A percentile compares a stretch with the other conserved stretches of the same genome.
These are phyloP conservation scores for Ptychadena robeensis DNA, from an alignment of 2,797 vertebrate genomes.

Conservation along the genomic window DNA sequence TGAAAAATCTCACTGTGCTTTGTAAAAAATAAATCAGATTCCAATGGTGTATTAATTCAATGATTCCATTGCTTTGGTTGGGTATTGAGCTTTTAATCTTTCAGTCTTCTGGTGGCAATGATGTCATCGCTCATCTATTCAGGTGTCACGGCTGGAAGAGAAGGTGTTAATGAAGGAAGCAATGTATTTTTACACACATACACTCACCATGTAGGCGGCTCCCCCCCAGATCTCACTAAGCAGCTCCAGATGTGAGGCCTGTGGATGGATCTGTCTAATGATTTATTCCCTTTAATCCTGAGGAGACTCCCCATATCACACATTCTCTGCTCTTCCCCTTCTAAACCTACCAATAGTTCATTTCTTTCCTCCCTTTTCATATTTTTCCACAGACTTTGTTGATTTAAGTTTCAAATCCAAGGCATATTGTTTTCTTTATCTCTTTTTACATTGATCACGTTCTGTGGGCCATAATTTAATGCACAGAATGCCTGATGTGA, in stretches of 20 bases:
- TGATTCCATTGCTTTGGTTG: background rate
- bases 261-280: constrained; percentile 54
- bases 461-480: constrained; percentile 1
- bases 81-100: background rate
- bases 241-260: constrained; percentile 55
- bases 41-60: constrained; percentile 3
- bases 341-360: constrained; percentile 18
- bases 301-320: constrained; percentile 24
- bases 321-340: constrained; percentile 25
- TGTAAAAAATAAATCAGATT: background rate
- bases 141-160: constrained; percentile 9
- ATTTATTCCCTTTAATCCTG: constrained; percentile 45
- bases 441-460: background rate
- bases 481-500: constrained; percentile 28
- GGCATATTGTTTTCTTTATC: background rate
- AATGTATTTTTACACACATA: constrained; percentile 32
- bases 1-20: constrained; percentile 1
- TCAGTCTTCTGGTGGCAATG: background rate
- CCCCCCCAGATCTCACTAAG: constrained; percentile 42
- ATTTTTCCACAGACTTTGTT: constrained; percentile 13
- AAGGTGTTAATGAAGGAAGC: constrained; percentile 49
- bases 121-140: background rate
- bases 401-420: background rate
- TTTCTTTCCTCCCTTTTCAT: constrained; percentile 6
- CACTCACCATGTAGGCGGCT: constrained; percentile 32